These are phyloP conservation scores for Pammene fasciana DNA, from an alignment of 2,888 invertebrate species.

Conservation along the genomic window DNA sequence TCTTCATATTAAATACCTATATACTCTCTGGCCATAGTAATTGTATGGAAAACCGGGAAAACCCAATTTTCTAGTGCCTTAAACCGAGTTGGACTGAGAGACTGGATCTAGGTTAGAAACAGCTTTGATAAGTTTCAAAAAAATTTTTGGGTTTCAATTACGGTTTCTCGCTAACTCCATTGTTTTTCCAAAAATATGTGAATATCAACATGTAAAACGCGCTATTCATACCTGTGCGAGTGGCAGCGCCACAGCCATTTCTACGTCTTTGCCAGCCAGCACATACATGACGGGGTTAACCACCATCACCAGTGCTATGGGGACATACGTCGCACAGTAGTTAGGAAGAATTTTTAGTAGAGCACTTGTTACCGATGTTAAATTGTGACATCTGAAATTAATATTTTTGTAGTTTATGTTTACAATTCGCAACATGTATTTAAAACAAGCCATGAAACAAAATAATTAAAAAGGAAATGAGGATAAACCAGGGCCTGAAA, in stretches of 20 bases:
- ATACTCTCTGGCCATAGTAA: too few species aligned
- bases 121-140: too few species aligned
- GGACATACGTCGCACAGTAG: constrained; percentile 89
- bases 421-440: neutral
- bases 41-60: too few species aligned
- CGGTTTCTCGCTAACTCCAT: too few species aligned
- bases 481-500: too few species aligned
- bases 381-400: constrained; percentile 87
- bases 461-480: neutral
- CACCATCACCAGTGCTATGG: constrained; percentile 89
- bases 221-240: constrained; percentile 69
- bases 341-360: constrained; percentile 87
- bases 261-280: constrained; percentile 86
- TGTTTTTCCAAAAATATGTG: too few species aligned
- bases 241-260: constrained; percentile 82
- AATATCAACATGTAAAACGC: too few species aligned
- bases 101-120: too few species aligned
- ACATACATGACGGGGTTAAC: constrained; percentile 89
- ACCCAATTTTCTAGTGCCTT: too few species aligned
- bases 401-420: constrained; percentile 8
- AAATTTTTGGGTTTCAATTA: too few species aligned
- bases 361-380: constrained; percentile 82
- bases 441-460: neutral
- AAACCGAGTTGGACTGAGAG: too few species aligned
- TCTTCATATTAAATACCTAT: too few species aligned